Evolutionary conservation across 2,797 vertebrate genomes (phyloP), one percentile per base, ranked within the genome.

Genomic region (Sebastes trivittatus): DNA sequence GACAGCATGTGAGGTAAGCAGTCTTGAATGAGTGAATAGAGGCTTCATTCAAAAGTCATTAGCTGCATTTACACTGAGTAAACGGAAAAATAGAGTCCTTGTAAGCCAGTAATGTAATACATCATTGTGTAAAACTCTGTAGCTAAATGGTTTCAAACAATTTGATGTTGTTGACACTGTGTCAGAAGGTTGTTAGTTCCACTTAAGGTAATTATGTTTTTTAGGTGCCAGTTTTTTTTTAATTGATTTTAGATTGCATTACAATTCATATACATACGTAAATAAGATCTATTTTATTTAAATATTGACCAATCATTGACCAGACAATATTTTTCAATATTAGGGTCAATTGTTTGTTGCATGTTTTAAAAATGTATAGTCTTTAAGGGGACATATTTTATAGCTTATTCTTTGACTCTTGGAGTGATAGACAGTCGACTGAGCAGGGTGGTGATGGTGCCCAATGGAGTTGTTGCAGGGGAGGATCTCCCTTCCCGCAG

Each of bases 1-100:
- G 68, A 84, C 56, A 81, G 34, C 60, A 52, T 69, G 29, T 68
- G 61, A 81, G 60, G 59, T 72, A 73, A 85, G 30, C 67, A 25
- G 46, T 46, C 38, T 67, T 49, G 36, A 82, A 30, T 36, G 60
- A 77, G 36, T 77, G 55, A 75, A 58, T 32, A 38, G 22, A 73
- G 34, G 32, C 25, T 54, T 52, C n/a, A 68, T 30, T 66, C 4
- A 27, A 85, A 83, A 65, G 23, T 36, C 29, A 63, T 77, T 42
- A 65, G 32, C 10, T 68, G 23, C 29, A 72, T 77, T 71, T 60
- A 71, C 54, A 73, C 7, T 27, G 7, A 67, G 4, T 62, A 60
- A 82, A 78, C 14, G 46, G 64, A 62, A 70, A 75, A 62, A 63
- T 27, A 62, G 22, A 62, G 13, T 11, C 3, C 2, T 11, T 36